These are phyloP conservation scores for Brachionus plicatilis DNA, from an alignment of 1,140 invertebrate species.

Conservation along the genomic window DNA sequence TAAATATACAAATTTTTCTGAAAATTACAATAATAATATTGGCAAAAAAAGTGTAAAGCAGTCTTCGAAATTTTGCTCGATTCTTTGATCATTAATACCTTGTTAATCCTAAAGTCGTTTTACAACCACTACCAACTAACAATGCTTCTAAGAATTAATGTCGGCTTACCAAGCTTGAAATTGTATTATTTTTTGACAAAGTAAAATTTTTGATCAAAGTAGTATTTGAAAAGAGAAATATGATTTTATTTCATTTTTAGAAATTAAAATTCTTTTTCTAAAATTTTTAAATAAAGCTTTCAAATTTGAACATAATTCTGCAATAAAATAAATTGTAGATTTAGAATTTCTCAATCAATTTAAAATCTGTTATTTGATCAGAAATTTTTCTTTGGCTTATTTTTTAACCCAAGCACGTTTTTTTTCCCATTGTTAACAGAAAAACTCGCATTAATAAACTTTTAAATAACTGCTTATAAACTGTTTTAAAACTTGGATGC, in stretches of 20 bases:
- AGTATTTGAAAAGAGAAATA: background rate
- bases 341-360: too few relatives aligned
- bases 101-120: background rate
- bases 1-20: background rate
- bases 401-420: too few relatives aligned
- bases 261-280: background rate
- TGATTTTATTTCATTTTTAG: background rate
- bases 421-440: too few relatives aligned
- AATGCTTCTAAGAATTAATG: background rate
- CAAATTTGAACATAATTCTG: too few relatives aligned
- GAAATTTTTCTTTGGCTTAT: too few relatives aligned
- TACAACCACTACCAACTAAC: background rate
- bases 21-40: background rate
- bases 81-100: background rate
- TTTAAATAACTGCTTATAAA: too few relatives aligned
- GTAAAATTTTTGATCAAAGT: too few relatives aligned
- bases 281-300: too few relatives aligned
- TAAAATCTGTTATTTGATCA: too few relatives aligned
- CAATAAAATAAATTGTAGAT: too few relatives aligned
- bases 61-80: slow-evolving; percentile 24
- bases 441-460: too few relatives aligned
- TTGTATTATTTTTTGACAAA: background rate
- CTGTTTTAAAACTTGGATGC: too few relatives aligned
- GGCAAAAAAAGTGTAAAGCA: background rate
- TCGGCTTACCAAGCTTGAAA: background rate